A percentile compares a stretch with the other conserved stretches of the same genome.
Evolutionary conservation across 1,140 invertebrate genomes (phyloP).

Genomic region (Drosophila watanabei): DNA sequence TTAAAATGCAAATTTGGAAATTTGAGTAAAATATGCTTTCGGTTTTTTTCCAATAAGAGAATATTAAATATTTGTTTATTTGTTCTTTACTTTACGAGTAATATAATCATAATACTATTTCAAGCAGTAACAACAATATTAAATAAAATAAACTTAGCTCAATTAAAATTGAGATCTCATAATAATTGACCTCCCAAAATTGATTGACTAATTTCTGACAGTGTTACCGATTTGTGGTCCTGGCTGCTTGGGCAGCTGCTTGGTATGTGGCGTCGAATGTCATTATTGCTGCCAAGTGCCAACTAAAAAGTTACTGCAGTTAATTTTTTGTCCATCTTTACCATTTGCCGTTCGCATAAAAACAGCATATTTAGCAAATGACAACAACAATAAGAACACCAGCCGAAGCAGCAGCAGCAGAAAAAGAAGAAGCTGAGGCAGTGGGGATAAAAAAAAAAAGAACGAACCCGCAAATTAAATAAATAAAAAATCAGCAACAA

Average conservation of each 20-base stretch:
- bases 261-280: constrained; percentile 85
- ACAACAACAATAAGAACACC: constrained; percentile 68
- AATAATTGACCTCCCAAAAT: too few relatives aligned
- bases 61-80: too few relatives aligned
- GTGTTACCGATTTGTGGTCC: constrained; percentile 24
- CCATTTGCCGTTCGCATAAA: constrained; percentile 80
- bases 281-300: constrained; percentile 85
- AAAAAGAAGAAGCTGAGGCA: constrained; percentile 26
- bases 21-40: too few relatives aligned
- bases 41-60: too few relatives aligned
- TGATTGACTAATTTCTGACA: not conserved
- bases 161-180: not conserved
- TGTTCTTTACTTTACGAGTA: too few relatives aligned
- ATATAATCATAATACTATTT: too few relatives aligned
- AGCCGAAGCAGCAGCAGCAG: constrained; percentile 6
- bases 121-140: too few relatives aligned
- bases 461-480: constrained; percentile 76
- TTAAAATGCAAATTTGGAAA: too few relatives aligned
- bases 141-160: not conserved
- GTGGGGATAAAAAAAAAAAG: constrained; percentile 18
- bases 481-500: constrained; percentile 81
- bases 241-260: constrained; percentile 62
- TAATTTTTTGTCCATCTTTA: constrained; percentile 80
- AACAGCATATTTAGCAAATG: constrained; percentile 85
- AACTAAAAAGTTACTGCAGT: constrained; percentile 85